Percentiles rank a stretch among this genome's conserved stretches.
These are phyloP conservation scores for Clarias gariepinus DNA, from an alignment of 2,113 vertebrate species.

Conservation along the genomic window DNA sequence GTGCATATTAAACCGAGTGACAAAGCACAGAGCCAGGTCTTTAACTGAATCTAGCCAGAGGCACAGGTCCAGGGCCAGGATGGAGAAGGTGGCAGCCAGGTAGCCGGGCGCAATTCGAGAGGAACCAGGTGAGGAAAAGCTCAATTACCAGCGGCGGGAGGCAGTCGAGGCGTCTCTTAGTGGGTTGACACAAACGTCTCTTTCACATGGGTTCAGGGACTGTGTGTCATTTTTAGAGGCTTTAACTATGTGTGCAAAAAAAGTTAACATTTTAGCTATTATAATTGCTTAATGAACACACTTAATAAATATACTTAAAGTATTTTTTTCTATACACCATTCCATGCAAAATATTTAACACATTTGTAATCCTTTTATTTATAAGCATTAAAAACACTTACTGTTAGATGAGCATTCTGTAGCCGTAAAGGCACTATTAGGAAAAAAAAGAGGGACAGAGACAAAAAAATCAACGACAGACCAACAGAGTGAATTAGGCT, in stretches of 20 bases:
- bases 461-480: background rate
- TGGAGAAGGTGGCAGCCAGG: slow-evolving; percentile 68
- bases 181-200: slow-evolving; percentile 72
- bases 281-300: slow-evolving; percentile 3
- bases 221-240: slow-evolving; percentile 62
- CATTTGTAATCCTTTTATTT: background rate
- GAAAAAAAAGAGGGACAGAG: no score
- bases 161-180: slow-evolving; percentile 30
- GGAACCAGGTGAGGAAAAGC: slow-evolving; percentile 76
- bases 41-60: slow-evolving; percentile 88
- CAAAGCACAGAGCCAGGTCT: slow-evolving; percentile 93
- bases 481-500: slow-evolving; percentile 40
- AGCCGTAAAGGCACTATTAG: background rate
- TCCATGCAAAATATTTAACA: background rate
- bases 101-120: slow-evolving; percentile 72
- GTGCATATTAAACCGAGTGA: slow-evolving; percentile 99
- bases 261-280: slow-evolving; percentile 26
- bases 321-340: background rate
- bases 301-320: slow-evolving; percentile 11
- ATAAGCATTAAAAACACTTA: background rate
- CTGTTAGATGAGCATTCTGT: background rate
- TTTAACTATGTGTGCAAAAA: slow-evolving; percentile 2
- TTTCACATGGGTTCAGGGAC: slow-evolving; percentile 64
- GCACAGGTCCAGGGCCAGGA: slow-evolving; percentile 48
- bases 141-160: slow-evolving; percentile 85